Conservation (phyloP, 2,113 vertebrate genomes). For the Mandrillus leucophaeus region DNA sequence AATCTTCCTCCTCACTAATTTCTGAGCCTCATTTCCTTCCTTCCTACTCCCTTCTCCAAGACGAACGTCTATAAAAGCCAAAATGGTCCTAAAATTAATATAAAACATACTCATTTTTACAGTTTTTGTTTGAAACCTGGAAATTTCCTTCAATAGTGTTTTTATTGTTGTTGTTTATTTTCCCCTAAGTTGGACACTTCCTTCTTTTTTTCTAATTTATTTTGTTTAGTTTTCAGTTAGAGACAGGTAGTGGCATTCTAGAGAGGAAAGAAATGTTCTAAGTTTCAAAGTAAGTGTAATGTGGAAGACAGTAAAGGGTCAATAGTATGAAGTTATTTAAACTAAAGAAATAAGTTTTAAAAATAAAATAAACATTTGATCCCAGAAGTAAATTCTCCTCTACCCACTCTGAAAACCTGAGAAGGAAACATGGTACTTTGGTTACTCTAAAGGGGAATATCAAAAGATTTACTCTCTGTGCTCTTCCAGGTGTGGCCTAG, state of each 20-base stretch:
- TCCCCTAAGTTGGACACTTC: neutral
- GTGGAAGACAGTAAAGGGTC: neutral
- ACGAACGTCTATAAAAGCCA: neutral
- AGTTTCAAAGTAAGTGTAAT: neutral
- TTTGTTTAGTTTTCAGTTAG: neutral
- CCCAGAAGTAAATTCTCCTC: neutral
- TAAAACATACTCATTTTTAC: neutral
- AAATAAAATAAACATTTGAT: neutral
- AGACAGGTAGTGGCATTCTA: neutral
- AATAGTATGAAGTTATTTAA: neutral
- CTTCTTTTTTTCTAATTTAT: neutral
- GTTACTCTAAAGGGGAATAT: neutral
- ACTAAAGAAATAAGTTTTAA: neutral
- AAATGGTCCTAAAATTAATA: constrained; percentile 44
- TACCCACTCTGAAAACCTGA: neutral
- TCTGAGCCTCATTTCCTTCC: constrained; percentile 35
- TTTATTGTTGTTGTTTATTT: neutral
- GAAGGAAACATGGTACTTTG: neutral
- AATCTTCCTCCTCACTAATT: neutral
- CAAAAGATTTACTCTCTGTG: neutral
- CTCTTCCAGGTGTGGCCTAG: neutral
- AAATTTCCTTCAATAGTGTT: neutral
- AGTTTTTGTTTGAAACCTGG: constrained; percentile 16
- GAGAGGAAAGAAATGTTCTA: neutral
- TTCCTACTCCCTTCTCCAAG: neutral